Conservation (phyloP, 1,140 invertebrate species). For the Atta cephalotes region DNA sequence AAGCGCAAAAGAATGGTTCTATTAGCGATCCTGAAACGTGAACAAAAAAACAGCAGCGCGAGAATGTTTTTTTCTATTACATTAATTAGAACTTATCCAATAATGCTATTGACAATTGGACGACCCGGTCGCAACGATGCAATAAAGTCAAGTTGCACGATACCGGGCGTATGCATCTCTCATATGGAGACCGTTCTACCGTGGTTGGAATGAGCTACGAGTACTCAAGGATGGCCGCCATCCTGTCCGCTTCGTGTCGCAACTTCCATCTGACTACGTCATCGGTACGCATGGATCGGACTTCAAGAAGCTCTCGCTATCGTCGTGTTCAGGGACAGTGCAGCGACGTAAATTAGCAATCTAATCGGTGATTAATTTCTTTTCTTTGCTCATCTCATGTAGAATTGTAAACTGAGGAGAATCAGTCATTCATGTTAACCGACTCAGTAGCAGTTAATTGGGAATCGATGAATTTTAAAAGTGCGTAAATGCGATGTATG, state of each 20-base stretch:
- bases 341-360: background rate
- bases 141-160: constrained; percentile 44
- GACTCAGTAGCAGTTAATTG: background rate
- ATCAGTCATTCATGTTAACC: background rate
- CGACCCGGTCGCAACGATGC: constrained; percentile 51
- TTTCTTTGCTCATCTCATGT: background rate
- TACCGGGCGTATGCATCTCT: constrained; percentile 62
- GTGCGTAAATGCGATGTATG: background rate
- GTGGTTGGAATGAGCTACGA: constrained; percentile 71
- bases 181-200: constrained; percentile 57
- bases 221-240: constrained; percentile 81
- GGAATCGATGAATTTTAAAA: constrained; percentile 6
- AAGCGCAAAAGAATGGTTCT: background rate
- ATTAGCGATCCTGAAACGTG: background rate
- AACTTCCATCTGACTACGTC: constrained; percentile 74
- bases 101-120: constrained; percentile 4
- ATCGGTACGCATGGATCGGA: constrained; percentile 47
- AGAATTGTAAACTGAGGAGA: background rate
- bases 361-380: background rate
- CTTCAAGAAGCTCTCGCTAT: constrained; percentile 35
- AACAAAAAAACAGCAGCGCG: background rate
- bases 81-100: constrained; percentile 6
- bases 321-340: constrained; percentile 37
- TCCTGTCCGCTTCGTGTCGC: constrained; percentile 65
- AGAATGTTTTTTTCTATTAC: constrained; percentile 28